These are phyloP conservation scores for Andrena dorsata DNA, from an alignment of 2,888 invertebrate genomes.

Conservation along the genomic window DNA sequence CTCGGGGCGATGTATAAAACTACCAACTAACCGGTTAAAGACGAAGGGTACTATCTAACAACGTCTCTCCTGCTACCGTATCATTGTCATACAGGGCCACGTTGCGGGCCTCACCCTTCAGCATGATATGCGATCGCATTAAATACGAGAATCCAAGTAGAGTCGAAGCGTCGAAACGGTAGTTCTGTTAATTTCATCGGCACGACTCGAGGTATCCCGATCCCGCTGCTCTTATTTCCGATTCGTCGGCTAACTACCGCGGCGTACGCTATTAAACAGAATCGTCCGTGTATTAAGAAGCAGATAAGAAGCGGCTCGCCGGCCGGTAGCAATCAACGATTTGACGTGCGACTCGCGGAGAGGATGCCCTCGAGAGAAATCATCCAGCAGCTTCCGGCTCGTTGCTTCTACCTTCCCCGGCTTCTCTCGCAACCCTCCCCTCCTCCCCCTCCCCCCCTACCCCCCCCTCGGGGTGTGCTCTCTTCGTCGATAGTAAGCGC, in stretches of 20 bases:
- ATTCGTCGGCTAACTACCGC: slow-evolving; percentile 39
- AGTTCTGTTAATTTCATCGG: slow-evolving; percentile 11
- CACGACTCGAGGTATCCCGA: background rate
- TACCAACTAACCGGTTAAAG: slow-evolving; percentile 6
- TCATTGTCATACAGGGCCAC: background rate
- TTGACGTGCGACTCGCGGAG: slow-evolving; percentile 57
- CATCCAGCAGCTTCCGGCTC: slow-evolving; percentile 69
- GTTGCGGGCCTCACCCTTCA: background rate
- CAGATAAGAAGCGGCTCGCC: slow-evolving; percentile 40
- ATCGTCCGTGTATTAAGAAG: slow-evolving; percentile 53
- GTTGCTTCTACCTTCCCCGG: slow-evolving; percentile 43
- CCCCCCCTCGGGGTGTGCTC: slow-evolving; percentile 45
- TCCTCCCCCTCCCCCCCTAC: background rate
- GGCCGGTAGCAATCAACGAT: slow-evolving; percentile 62
- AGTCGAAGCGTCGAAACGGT: slow-evolving; percentile 9
- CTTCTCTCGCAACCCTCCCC: background rate
- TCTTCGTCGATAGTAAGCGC: slow-evolving; percentile 70
- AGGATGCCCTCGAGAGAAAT: slow-evolving; percentile 63
- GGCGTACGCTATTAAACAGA: slow-evolving; percentile 63
- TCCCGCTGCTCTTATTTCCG: slow-evolving; percentile 25
- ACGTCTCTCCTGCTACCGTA: background rate
- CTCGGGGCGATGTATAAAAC: background rate
- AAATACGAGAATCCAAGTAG: background rate
- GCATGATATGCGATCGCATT: background rate
- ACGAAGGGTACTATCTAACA: background rate